These are phyloP conservation scores for Halocaridina rubra DNA, from an alignment of 2,888 invertebrate species.

Conservation along the genomic window DNA sequence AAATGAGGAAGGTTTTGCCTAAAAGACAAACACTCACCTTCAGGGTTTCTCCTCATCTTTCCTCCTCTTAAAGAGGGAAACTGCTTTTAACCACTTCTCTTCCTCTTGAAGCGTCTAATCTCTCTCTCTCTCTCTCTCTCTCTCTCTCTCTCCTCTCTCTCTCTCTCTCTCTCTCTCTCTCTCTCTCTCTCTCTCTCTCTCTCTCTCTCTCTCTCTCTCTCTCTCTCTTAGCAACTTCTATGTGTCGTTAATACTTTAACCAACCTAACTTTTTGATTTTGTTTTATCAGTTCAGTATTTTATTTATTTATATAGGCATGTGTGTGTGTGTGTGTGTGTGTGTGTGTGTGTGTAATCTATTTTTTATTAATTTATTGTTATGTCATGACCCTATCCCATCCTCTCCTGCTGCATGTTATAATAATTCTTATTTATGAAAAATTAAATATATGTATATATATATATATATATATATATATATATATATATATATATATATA, in stretches of 20 bases:
- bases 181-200: constrained; percentile 10
- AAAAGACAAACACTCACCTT: neutral
- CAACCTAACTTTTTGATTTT: too few relatives aligned
- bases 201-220: neutral
- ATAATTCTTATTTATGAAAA: too few relatives aligned
- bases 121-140: constrained; percentile 17
- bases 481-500: neutral
- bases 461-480: neutral
- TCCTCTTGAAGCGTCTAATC: too few relatives aligned
- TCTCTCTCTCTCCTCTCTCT: constrained; percentile 51
- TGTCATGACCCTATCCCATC: too few relatives aligned
- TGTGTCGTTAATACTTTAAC: too few relatives aligned
- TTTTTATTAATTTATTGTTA: too few relatives aligned
- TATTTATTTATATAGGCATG: neutral
- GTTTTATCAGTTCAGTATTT: neutral
- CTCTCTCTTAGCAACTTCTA: neutral
- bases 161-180: constrained; percentile 67
- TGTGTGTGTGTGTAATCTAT: neutral
- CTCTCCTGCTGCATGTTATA: too few relatives aligned
- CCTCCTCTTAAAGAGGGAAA: neutral
- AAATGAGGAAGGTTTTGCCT: too few relatives aligned
- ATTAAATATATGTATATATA: neutral
- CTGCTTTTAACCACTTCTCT: neutral
- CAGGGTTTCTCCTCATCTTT: neutral
- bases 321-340: neutral